Conservation (phyloP, 2,888 invertebrate genomes). For the Plagiodera versicolora region DNA sequence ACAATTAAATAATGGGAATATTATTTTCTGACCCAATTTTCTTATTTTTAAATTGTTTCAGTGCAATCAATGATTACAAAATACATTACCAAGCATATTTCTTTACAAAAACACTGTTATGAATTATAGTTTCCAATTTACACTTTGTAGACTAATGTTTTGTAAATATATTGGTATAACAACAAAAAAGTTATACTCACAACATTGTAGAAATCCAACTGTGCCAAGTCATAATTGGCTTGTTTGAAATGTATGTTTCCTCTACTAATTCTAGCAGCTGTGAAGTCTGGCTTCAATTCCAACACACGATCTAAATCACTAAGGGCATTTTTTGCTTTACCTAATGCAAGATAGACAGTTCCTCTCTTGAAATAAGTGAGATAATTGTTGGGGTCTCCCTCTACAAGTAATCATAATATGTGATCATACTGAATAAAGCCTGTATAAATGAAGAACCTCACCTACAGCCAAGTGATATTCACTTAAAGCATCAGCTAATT, state of each 20-base stretch:
- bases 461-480: conserved; percentile 98
- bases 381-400: conserved; percentile 94
- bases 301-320: conserved; percentile 92
- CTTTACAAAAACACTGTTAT: no score
- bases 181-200: conserved; percentile 62
- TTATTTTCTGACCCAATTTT: no score
- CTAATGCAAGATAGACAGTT: conserved; percentile 93
- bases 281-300: conserved; percentile 93
- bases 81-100: no score
- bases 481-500: conserved; percentile 92
- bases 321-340: conserved; percentile 93
- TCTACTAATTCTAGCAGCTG: conserved; percentile 74
- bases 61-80: no score
- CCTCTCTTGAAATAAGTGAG: conserved; percentile 95
- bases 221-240: conserved; percentile 81
- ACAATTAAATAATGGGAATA: no score
- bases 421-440: background rate
- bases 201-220: conserved; percentile 79
- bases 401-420: conserved; percentile 59
- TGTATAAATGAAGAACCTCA: conserved; percentile 53
- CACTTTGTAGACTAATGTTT: no score
- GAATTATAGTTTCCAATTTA: no score
- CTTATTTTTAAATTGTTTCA: no score
- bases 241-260: conserved; percentile 89
- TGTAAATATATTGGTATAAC: background rate